A percentile compares a stretch with the other conserved stretches of the same genome.
Conservation (phyloP, 2,797 vertebrate species). For the Rhinella marina region DNA sequence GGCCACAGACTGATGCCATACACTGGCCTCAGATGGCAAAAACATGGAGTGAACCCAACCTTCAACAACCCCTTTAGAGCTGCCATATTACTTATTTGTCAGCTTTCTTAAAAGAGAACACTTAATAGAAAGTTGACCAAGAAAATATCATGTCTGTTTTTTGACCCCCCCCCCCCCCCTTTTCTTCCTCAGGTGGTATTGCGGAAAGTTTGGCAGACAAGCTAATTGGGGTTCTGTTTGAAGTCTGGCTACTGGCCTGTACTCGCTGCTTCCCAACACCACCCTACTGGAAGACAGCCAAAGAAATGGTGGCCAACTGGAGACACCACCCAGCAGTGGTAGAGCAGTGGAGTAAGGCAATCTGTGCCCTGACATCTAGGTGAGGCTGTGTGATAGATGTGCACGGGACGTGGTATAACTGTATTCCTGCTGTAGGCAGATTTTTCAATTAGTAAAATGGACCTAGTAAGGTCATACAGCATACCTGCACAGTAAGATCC, state of each 20-base stretch:
- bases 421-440: too few relatives aligned
- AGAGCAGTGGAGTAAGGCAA: constrained; percentile 91
- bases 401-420: too few relatives aligned
- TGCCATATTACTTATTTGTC: not conserved
- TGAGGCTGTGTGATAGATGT: constrained; percentile 65
- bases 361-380: constrained; percentile 90
- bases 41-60: too few relatives aligned
- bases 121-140: too few relatives aligned
- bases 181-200: constrained; percentile 77
- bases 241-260: constrained; percentile 91
- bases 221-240: constrained; percentile 88
- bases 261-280: constrained; percentile 89
- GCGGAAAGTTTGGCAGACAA: constrained; percentile 91
- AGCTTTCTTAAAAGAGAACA: too few relatives aligned
- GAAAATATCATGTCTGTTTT: not conserved
- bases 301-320: constrained; percentile 93
- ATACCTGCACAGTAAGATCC: too few relatives aligned
- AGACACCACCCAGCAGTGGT: constrained; percentile 90
- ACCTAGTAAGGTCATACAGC: too few relatives aligned
- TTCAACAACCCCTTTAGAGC: too few relatives aligned
- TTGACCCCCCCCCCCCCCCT: not conserved
- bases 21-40: too few relatives aligned
- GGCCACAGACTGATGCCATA: too few relatives aligned
- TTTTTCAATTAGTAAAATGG: too few relatives aligned
- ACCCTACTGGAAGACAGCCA: constrained; percentile 91